Base-by-base conservation (phyloP, 2,888 invertebrate genomes). In the Mythimna ferrago region DNA sequence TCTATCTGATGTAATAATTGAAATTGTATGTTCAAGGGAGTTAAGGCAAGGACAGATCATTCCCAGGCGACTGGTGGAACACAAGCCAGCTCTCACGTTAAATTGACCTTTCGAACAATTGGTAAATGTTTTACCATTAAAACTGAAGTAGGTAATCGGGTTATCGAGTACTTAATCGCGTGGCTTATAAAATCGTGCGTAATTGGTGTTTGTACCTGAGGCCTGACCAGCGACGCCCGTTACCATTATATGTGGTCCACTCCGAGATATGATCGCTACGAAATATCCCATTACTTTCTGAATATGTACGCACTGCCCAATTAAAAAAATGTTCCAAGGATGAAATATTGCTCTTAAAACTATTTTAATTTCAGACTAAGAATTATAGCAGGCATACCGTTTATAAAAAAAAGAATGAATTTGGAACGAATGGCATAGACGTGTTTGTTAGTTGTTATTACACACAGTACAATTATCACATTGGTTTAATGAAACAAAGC, bases 151-250 rank as follows among this genome's bases (percentile, higher is more conserved):
- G 82, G 85, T 80, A 82, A 87, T 84, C 83, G 78, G 81, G 85
- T 77, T 86, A 87, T 85, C 83, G 76, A 78, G 76, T 71, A 61
- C 67, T 65, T 76, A 78, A 83, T 76, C 80, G 66, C 62, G 61
- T 78, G 66, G 80, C 70, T 80, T 73, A 81, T 86, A 86, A 86
- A 85, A 84, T 81, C 76, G 78, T 82, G 77, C 73, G 80, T 87
- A 82, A 88, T 88, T 84, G 82, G 78, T 79, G 71, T 82, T 77
- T 88, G 79, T 86, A 86, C 82, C 78, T 86, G 84, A 80, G 79
- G 86, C 83, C 78, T 86, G 84, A 78, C 78, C 76, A 76, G 71
- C 82, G 76, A 74, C 66, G 68, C 44, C 68, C 48, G 78, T 84
- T 80, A 81, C 81, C 83, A 83, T 83, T 88, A 88, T 41, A 71